These are phyloP conservation scores for Bovichtus diacanthus DNA, from an alignment of 2,797 vertebrate species.

Conservation along the genomic window DNA sequence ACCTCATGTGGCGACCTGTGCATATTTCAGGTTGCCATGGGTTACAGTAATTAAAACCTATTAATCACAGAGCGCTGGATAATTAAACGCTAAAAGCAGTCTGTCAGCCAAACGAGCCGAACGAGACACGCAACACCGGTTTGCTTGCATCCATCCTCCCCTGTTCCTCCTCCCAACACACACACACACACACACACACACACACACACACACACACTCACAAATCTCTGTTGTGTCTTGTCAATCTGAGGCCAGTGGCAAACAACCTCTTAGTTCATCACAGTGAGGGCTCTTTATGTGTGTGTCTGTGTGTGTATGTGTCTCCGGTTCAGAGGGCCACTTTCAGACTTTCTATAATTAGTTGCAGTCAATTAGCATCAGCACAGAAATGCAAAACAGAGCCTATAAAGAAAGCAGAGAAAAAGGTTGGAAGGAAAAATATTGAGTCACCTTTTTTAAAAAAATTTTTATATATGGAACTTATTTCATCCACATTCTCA, in stretches of 20 bases:
- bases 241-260: slow-evolving; percentile 12
- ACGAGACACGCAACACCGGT: slow-evolving; percentile 67
- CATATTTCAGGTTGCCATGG: slow-evolving; percentile 71
- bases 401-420: slow-evolving; percentile 17
- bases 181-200: slow-evolving; percentile 24
- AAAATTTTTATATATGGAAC: slow-evolving; percentile 22
- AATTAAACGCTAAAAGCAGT: slow-evolving; percentile 82
- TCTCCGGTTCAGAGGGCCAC: slow-evolving; percentile 42
- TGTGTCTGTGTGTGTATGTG: slow-evolving; percentile 6
- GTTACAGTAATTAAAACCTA: slow-evolving; percentile 82
- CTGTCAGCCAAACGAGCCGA: slow-evolving; percentile 77
- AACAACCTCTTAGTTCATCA: slow-evolving; percentile 29
- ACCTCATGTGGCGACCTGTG: slow-evolving; percentile 63
- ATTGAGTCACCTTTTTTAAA: not conserved
- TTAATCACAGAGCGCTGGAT: slow-evolving; percentile 79
- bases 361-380: slow-evolving; percentile 63
- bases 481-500: slow-evolving; percentile 15
- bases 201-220: slow-evolving; percentile 23
- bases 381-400: slow-evolving; percentile 55
- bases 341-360: slow-evolving; percentile 66
- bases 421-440: not conserved
- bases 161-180: slow-evolving; percentile 4
- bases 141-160: slow-evolving; percentile 9
- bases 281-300: slow-evolving; percentile 41
- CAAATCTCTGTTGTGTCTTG: slow-evolving; percentile 26